Base-by-base conservation (phyloP, 1,140 invertebrate genomes). In the Oryzaephilus surinamensis region DNA sequence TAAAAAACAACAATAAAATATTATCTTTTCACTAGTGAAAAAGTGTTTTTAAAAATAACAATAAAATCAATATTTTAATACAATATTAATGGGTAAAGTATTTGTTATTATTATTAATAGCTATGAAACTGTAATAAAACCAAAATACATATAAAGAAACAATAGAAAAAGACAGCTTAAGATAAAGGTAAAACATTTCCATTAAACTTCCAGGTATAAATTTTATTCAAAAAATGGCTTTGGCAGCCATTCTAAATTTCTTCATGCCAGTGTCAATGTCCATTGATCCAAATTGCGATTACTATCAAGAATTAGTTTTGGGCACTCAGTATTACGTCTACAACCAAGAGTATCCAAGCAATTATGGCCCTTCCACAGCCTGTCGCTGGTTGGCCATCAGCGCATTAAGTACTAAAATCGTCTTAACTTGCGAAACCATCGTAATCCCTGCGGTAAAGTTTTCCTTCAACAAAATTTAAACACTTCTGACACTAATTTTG, bases 311-410 rank as follows among this genome's bases (percentile, higher is more conserved):
- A 4, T 47, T 74, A 2, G 12, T 19, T 19, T 5, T 46, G 1
- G 67, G 61, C 0, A 24, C 12, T n/a, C 51, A 46, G 0, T 71
- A 69, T 45, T 65, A 66, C 27, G 48, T 75, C 0, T 63, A 59
- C 36, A 74, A 64, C 43, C 57, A 60, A 0, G 54, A 62, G 4
- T 75, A 73, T 47, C 68, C 72, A 0, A 18, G 52, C 1, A 50
- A 48, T n/a, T 74, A 75, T 38, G 11, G 17, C 0, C 44, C 48
- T 2, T 53, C 59, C 2, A 45, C 54, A 0, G 46, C 52, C 15
- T 78, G 74, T 38, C 48, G 62, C 7, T 77, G 72, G 73, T 54
- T 58, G 2, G 63, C 58, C 0, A 50, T 14, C 5, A 71, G 71
- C 38, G 64, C 64, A 2, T 2, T 29, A 0, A 60, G 62, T 4